phyloP scores from a whole-genome alignment of 1,140 invertebrate genomes.

The Drosophila simulans region DNA sequence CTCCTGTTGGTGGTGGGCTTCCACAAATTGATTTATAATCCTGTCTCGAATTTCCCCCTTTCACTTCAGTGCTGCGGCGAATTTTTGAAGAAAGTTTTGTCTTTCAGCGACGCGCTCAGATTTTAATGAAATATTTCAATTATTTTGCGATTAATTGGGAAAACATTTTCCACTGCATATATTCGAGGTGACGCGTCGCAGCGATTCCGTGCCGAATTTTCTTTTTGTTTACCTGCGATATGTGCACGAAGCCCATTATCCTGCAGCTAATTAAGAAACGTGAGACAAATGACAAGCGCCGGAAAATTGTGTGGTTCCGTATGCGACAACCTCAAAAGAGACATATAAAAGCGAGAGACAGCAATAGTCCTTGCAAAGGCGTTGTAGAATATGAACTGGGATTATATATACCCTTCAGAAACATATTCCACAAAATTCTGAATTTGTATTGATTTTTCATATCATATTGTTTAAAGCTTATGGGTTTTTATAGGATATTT shows the following conservation, averaged over 20 bases:
- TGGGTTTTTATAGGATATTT: background rate
- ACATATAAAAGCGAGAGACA: conserved; percentile 34
- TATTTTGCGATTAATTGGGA: conserved; percentile 76
- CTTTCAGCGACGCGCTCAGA: conserved; percentile 12
- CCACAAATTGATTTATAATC: conserved; percentile 80
- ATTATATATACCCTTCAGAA: background rate
- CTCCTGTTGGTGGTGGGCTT: conserved; percentile 33
- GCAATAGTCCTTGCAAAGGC: conserved; percentile 1
- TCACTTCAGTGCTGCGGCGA: conserved; percentile 14
- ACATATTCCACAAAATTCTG: background rate
- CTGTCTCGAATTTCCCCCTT: conserved; percentile 57
- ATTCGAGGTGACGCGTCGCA: conserved; percentile 45
- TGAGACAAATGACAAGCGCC: conserved; percentile 79
- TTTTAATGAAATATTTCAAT: conserved; percentile 78
- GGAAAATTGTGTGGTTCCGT: conserved; percentile 52
- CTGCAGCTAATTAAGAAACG: conserved; percentile 79
- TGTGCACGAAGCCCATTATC: conserved; percentile 73
- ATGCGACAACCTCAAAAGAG: conserved; percentile 33
- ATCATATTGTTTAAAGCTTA: too few species aligned
- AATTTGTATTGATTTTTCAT: too few species aligned
- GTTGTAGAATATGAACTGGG: background rate
- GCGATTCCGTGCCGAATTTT: conserved; percentile 34
- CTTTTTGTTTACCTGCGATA: conserved; percentile 60
- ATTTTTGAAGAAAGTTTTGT: conserved; percentile 39
- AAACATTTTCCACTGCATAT: conserved; percentile 50